A percentile compares a stretch with the other conserved stretches of the same genome.
Conservation (phyloP, 37 sponge, comb jelly and placozoan species). For the Agelas oroides region DNA sequence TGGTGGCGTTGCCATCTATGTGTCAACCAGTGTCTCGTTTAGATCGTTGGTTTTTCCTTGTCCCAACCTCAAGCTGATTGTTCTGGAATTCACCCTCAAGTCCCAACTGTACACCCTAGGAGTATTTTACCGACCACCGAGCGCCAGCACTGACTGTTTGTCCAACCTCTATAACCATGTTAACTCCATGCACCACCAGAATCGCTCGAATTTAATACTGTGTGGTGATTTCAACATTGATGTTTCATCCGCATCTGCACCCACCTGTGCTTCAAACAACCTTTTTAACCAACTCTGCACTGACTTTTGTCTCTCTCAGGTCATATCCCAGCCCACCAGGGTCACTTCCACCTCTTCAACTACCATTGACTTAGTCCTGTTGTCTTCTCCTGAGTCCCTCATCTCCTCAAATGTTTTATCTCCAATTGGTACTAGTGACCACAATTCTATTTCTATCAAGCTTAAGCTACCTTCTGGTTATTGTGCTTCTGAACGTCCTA, state of each 20-base stretch:
- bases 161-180: background rate
- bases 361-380: conserved; percentile 1
- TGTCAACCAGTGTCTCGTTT: background rate
- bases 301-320: background rate
- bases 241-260: background rate
- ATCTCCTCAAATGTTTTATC: background rate
- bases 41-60: background rate
- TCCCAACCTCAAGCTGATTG: background rate
- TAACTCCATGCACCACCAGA: background rate
- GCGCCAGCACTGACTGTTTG: background rate
- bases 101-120: background rate
- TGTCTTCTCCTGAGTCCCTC: conserved; percentile 10
- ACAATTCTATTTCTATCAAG: background rate
- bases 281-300: background rate
- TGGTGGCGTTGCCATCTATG: background rate
- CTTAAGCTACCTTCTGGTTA: background rate
- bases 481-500: background rate
- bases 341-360: background rate
- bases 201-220: background rate
- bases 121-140: conserved; percentile 1
- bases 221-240: conserved; percentile 11
- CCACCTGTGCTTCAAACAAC: background rate
- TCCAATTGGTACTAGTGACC: conserved; percentile 13
- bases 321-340: background rate
- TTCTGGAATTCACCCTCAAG: background rate